A percentile compares a stretch with the other conserved stretches of the same genome.
These are phyloP conservation scores for Perithous albicinctus DNA, from an alignment of 2,888 invertebrate species.

Conservation along the genomic window DNA sequence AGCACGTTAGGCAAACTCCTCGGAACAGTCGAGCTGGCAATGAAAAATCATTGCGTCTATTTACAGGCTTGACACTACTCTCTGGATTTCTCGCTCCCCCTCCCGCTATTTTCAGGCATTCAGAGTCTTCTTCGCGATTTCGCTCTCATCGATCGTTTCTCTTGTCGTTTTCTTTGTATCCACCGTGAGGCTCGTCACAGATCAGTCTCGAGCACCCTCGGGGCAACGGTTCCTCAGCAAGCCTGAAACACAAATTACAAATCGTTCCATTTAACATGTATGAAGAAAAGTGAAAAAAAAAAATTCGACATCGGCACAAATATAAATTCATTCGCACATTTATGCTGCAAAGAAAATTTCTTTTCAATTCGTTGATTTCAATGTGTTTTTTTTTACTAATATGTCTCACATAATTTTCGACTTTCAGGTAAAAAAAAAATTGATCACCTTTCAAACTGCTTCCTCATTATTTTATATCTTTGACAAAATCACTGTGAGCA, in stretches of 20 bases:
- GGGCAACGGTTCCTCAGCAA: constrained; percentile 77
- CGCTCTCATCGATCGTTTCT: constrained; percentile 40
- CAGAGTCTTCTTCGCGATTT: not conserved
- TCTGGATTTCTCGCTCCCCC: not conserved
- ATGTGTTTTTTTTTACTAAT: too few species aligned
- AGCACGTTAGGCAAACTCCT: not conserved
- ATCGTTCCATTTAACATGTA: not conserved
- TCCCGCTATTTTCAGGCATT: constrained; percentile 20
- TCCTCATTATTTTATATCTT: too few species aligned
- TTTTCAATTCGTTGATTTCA: too few species aligned
- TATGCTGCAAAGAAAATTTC: not conserved
- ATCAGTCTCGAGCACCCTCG: constrained; percentile 77
- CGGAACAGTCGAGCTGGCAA: constrained; percentile 6
- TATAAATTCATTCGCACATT: not conserved
- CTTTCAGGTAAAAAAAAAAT: too few species aligned
- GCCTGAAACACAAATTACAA: constrained; percentile 73
- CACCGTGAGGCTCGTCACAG: constrained; percentile 72
- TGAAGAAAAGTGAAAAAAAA: too few species aligned
- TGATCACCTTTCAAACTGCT: too few species aligned
- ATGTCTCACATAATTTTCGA: too few species aligned
- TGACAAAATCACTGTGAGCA: too few species aligned
- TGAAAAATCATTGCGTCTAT: constrained; percentile 47
- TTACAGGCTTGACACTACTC: constrained; percentile 49
- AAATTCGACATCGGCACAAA: not conserved
- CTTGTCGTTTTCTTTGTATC: constrained; percentile 44